Evolutionary conservation across 2,888 invertebrate species (phyloP).

Genomic region (Sphinx pinastri): DNA sequence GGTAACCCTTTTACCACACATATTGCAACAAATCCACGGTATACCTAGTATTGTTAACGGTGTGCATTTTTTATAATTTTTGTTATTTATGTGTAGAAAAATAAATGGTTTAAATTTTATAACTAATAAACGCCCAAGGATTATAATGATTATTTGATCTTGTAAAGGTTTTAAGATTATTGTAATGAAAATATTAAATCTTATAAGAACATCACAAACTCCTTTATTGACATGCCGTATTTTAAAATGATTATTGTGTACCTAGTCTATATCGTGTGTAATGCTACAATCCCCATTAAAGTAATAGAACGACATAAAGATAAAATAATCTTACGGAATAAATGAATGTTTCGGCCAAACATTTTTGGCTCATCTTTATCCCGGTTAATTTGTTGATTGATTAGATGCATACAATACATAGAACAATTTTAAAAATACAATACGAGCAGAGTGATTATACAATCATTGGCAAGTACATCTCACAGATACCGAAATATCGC

Average conservation of each 20-base stretch:
- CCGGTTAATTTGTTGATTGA: background rate
- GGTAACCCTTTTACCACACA: too few species aligned
- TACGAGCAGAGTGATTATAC: constrained; percentile 61
- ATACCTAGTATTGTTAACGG: too few species aligned
- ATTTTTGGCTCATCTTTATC: background rate
- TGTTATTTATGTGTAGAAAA: too few species aligned
- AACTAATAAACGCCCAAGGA: background rate
- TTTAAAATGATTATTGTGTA: background rate
- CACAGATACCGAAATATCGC: constrained; percentile 73
- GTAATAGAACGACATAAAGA: background rate
- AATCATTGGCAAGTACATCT: constrained; percentile 73
- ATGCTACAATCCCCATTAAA: background rate
- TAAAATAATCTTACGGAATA: background rate
- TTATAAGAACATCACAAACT: background rate
- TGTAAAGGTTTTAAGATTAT: background rate
- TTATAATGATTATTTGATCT: background rate
- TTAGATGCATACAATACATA: constrained; percentile 43
- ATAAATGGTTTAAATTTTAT: too few species aligned
- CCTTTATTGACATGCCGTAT: background rate
- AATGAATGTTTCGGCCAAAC: background rate
- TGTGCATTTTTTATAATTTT: too few species aligned
- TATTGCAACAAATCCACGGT: too few species aligned
- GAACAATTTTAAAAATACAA: constrained; percentile 35
- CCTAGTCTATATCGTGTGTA: background rate
- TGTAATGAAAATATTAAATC: background rate